phyloP scores from a whole-genome alignment of 53 echinoderm and acorn worm species.

The Pentamera pediparva region DNA sequence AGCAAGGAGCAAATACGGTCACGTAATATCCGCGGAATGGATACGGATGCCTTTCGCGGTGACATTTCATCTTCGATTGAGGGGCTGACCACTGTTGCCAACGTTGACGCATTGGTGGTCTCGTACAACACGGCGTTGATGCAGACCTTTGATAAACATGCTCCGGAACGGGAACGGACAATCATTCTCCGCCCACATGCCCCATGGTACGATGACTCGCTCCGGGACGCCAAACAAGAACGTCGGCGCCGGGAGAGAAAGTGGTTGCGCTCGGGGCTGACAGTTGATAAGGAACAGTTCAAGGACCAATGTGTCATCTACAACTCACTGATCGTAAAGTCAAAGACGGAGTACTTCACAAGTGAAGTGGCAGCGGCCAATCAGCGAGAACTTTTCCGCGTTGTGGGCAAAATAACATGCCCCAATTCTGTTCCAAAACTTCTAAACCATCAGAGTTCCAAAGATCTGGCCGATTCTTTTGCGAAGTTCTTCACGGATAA shows the following conservation, averaged over 20 bases:
- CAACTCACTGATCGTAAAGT: slow-evolving; percentile 10
- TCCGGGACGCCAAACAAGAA: slow-evolving; percentile 22
- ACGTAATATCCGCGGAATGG: too few species aligned
- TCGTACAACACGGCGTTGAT: too few species aligned
- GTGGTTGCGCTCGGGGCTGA: slow-evolving; percentile 11
- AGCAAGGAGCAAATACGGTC: not conserved
- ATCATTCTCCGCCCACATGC: slow-evolving; percentile 35
- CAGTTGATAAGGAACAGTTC: slow-evolving; percentile 22
- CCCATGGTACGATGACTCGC: slow-evolving; percentile 34
- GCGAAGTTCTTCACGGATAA: slow-evolving; percentile 18
- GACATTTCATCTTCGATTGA: too few species aligned
- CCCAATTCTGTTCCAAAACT: not conserved
- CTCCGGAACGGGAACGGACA: slow-evolving; percentile 29
- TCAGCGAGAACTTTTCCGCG: slow-evolving; percentile 13
- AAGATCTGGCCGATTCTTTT: slow-evolving; percentile 25
- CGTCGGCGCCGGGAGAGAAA: slow-evolving; percentile 26
- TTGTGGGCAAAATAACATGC: not conserved
- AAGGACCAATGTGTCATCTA: slow-evolving; percentile 17
- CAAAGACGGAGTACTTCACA: slow-evolving; percentile 1
- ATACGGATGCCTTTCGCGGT: too few species aligned
- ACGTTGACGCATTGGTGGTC: too few species aligned
- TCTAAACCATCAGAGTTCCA: slow-evolving; percentile 6
- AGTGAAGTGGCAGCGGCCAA: not conserved
- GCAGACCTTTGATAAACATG: slow-evolving; percentile 27
- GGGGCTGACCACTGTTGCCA: too few species aligned